Evolutionary conservation across 1,140 invertebrate genomes (phyloP), one percentile per base, ranked within the genome.

Genomic region (Diabrotica undecimpunctata): DNA sequence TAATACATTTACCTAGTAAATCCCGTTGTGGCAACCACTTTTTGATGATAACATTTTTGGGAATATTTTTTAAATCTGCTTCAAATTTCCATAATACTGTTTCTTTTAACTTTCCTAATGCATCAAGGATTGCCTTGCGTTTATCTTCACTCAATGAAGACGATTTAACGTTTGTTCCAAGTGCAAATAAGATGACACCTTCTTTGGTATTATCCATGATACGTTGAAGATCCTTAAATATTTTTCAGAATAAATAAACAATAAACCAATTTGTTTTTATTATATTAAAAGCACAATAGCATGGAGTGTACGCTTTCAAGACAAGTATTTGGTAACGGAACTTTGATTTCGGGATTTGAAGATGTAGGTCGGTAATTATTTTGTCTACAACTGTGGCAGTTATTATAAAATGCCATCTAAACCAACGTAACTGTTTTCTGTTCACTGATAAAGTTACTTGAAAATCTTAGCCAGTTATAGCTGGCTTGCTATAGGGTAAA

Each of bases 11-110:
- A 79, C 80, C 79, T 59, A 82, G 68, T 61, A 82, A 66, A 70
- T 79, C 79, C 69, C 79, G 78, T 70, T 83, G 81, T 13, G 82
- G 70, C 54, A 75, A 64, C 74, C 72, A 77, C 61, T 73, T 67
- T 46, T 77, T 75, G 14, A 84, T 74, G 66, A 85, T 82, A 2
- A 90, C 80, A 74, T 90, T 88, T 4, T 80, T 64, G 0, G 84
- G 82, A 54, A 79, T 75, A 66, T 77, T 75, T 9, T 54, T 55
- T n/a, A 67, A 52, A 58, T 80, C 79, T 78, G 41, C 77, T 62
- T 79, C 77, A 59, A 73, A 79, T 72, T 81, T 81, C 79, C 79
- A 82, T 61, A 82, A 62, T 63, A 80, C 75, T 64, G 67, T 74
- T 25, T 75, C 66, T 35, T 77, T 75, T 11, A 82, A 64, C 61